Conservation (phyloP, 2,888 invertebrate species). For the Tetheella fluctuosa region DNA sequence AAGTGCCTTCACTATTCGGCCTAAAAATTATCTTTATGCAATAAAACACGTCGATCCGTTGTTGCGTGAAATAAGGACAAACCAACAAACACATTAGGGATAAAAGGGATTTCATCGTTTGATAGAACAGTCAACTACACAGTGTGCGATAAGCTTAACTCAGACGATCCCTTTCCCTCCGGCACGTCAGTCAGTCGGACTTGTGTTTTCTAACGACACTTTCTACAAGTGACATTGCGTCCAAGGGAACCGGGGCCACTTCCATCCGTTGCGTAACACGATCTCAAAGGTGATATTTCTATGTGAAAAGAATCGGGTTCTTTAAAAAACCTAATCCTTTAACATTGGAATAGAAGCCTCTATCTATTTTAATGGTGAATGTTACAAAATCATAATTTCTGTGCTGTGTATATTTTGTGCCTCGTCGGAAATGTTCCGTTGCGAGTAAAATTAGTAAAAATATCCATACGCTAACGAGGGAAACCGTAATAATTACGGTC, state of each 20-base stretch:
- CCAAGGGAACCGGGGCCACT: slow-evolving; percentile 50
- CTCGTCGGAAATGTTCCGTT: background rate
- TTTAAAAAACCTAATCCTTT: background rate
- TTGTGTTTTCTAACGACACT: slow-evolving; percentile 46
- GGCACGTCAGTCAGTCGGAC: slow-evolving; percentile 14
- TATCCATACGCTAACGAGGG: background rate
- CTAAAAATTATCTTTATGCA: no score
- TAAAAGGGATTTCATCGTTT: no score
- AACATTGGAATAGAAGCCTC: no score
- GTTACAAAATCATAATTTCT: no score
- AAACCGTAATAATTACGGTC: background rate
- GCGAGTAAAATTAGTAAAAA: slow-evolving; percentile 4
- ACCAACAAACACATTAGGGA: no score
- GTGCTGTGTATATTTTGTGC: background rate
- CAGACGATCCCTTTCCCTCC: slow-evolving; percentile 46
- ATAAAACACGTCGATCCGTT: no score
- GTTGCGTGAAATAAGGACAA: no score
- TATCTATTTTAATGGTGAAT: no score
- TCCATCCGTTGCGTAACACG: slow-evolving; percentile 52
- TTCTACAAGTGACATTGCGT: slow-evolving; percentile 51
- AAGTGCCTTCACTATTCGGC: no score
- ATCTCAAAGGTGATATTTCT: slow-evolving; percentile 27
- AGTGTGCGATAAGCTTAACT: background rate
- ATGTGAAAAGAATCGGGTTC: background rate
- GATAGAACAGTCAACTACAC: background rate